Evolutionary conservation across 2,888 invertebrate species (phyloP), one percentile per base, ranked within the genome.

Genomic region (Ceraclea dissimilis): DNA sequence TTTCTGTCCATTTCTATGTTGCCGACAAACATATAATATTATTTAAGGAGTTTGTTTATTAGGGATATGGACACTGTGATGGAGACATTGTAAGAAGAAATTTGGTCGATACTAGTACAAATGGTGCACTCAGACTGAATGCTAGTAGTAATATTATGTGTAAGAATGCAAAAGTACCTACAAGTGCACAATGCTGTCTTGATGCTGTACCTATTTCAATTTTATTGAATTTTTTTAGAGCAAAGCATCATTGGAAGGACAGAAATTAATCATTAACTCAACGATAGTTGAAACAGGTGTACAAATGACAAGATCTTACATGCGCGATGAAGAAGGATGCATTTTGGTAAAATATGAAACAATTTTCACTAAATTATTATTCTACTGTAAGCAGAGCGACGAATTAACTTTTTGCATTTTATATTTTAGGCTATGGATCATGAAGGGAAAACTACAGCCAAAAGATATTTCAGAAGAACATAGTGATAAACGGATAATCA

Each of bases 391-490:
- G n/a, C n/a, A n/a, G n/a, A n/a, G n/a, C n/a, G n/a, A n/a, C n/a
- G n/a, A n/a, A n/a, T n/a, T n/a, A n/a, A n/a, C 6, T 47, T 18
- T 8, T 47, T 47, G 13, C 17, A 20, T 47, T 47, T 47, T 47
- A 8, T 39, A 6, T 51, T 52, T 8, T 22, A 52, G 52, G 44
- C 21, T 11, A 18, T 52, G 52, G 2, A 43, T 20, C 46, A 52
- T 26, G 52, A 46, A 18, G 26, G 46, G 13, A 16, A 43, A 19
- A 20, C 19, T 43, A 44, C 26, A 44, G 52, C 52, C 4, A 52
- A 52, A 26, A 20, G 52, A 46, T 52, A 52, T 44, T 52, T 44
- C 18, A 22, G 20, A 5, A 52, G 26, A 44, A 21, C 39, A 1
- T 11, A 19, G 13, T 51, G 39, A 51, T 16, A 10, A 31, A 31